Conservation (phyloP, 1,140 invertebrate genomes). For the Bombyx mandarina region DNA sequence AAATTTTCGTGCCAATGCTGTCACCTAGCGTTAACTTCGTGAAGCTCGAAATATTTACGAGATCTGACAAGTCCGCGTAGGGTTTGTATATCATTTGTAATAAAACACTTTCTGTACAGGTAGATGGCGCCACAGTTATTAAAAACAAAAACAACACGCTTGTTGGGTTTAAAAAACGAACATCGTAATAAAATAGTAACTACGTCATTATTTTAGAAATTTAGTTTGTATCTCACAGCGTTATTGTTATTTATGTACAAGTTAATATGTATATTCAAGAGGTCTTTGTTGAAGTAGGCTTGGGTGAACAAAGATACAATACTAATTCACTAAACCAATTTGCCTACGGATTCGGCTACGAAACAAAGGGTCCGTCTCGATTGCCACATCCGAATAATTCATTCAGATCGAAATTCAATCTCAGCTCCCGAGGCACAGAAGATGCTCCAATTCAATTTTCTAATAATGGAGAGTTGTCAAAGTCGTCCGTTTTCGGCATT, state of each 20-base stretch:
- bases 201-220: too few species aligned
- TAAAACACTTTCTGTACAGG: neutral
- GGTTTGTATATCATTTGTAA: too few species aligned
- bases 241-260: too few species aligned
- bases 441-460: slow-evolving; percentile 21
- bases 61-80: too few species aligned
- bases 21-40: neutral
- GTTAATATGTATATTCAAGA: too few species aligned
- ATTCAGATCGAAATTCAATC: slow-evolving; percentile 18
- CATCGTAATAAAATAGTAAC: too few species aligned
- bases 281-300: too few species aligned
- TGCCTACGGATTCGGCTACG: slow-evolving; percentile 3
- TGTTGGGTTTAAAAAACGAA: too few species aligned
- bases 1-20: neutral
- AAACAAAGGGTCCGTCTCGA: slow-evolving; percentile 5
- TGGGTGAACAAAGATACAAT: too few species aligned
- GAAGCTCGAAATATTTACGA: neutral
- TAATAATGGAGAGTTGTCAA: slow-evolving; percentile 13
- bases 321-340: slow-evolving; percentile 6
- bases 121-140: slow-evolving; percentile 3
- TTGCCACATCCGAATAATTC: slow-evolving; percentile 3
- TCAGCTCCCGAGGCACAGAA: slow-evolving; percentile 9
- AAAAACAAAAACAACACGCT: neutral
- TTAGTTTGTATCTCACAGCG: too few species aligned
- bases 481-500: slow-evolving; percentile 36